Conservation (phyloP, 2,113 vertebrate genomes). For the Ceyx margarethae region DNA sequence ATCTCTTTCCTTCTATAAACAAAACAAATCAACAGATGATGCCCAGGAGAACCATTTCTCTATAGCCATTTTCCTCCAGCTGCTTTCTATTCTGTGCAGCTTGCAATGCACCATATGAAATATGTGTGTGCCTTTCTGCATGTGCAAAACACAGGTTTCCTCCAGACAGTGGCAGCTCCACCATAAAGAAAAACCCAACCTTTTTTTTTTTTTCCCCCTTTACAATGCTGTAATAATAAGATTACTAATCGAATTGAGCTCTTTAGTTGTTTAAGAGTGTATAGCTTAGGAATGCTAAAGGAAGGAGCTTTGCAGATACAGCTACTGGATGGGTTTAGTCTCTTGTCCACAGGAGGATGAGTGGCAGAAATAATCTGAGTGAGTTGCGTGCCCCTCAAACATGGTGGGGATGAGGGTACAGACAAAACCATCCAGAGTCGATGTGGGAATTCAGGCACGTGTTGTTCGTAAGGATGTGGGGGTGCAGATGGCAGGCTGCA, state of each 20-base stretch:
- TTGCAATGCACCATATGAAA: constrained; percentile 51
- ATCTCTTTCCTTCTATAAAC: constrained; percentile 69
- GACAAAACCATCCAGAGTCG: too few species aligned
- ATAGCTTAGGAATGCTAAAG: not conserved
- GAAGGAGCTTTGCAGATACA: not conserved
- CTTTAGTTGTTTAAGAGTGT: not conserved
- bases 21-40: constrained; percentile 73
- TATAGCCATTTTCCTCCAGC: constrained; percentile 68
- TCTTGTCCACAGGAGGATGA: not conserved
- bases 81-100: constrained; percentile 63
- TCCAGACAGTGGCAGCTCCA: constrained; percentile 9
- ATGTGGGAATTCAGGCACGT: too few species aligned
- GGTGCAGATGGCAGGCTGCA: too few species aligned
- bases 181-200: not conserved
- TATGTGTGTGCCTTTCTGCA: constrained; percentile 30
- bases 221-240: not conserved
- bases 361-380: not conserved
- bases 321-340: not conserved
- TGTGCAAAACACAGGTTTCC: constrained; percentile 12
- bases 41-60: constrained; percentile 70
- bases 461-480: too few species aligned
- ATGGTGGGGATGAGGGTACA: not conserved
- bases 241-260: not conserved
- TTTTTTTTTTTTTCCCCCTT: not conserved
- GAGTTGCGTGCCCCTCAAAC: not conserved